Conservation (phyloP, 2,888 invertebrate genomes). For the Ectemnius lituratus region DNA sequence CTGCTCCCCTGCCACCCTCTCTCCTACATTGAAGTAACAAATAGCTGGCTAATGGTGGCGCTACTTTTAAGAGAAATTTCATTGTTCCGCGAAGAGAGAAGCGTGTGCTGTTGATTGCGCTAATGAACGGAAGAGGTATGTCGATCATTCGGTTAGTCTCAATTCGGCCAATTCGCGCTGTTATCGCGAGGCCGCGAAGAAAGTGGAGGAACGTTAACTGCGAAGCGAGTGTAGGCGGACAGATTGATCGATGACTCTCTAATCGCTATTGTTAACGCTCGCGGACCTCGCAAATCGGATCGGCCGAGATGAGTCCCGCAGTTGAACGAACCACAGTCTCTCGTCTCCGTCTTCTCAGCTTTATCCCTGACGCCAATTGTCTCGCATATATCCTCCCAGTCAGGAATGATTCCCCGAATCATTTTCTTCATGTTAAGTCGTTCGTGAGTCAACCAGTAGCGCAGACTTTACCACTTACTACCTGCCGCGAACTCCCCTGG, state of each 20-base stretch:
- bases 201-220: constrained; percentile 47
- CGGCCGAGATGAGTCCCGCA: constrained; percentile 64
- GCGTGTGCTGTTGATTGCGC: too few species aligned
- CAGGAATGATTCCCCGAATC: too few species aligned
- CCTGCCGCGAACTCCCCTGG: not conserved
- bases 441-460: not conserved
- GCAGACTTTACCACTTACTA: not conserved
- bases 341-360: constrained; percentile 7
- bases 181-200: constrained; percentile 40
- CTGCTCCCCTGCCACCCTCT: too few species aligned
- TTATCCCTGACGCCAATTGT: constrained; percentile 14
- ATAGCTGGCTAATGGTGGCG: too few species aligned
- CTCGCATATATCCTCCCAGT: constrained; percentile 5
- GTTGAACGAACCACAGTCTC: constrained; percentile 43
- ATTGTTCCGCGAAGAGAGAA: too few species aligned
- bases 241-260: constrained; percentile 66
- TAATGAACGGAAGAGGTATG: too few species aligned
- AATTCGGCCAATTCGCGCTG: constrained; percentile 43
- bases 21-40: too few species aligned
- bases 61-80: too few species aligned
- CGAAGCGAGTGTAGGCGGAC: constrained; percentile 59
- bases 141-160: too few species aligned
- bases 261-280: constrained; percentile 65
- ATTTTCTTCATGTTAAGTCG: not conserved
- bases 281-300: constrained; percentile 65